These are phyloP conservation scores for Vombatus ursinus DNA, from an alignment of 2,113 vertebrate species.

Conservation along the genomic window DNA sequence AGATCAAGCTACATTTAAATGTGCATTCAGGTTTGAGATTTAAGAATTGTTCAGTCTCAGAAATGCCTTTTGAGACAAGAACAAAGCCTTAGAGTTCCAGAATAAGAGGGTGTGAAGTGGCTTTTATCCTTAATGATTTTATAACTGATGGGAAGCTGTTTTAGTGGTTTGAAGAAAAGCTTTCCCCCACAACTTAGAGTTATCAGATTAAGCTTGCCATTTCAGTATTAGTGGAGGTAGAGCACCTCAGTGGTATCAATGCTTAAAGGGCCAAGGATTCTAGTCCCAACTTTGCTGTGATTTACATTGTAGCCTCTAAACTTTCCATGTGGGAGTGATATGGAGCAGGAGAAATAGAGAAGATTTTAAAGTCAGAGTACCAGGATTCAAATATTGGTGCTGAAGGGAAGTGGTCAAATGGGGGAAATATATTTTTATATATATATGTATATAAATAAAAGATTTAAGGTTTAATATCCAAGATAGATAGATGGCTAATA, in stretches of 20 bases:
- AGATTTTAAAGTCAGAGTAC: background rate
- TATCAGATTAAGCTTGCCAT: background rate
- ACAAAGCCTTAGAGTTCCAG: background rate
- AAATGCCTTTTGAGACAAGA: background rate
- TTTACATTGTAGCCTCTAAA: background rate
- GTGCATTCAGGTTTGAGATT: background rate
- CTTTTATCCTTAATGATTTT: background rate
- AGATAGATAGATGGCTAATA: background rate
- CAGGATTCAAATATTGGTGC: background rate
- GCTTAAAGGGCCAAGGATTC: background rate
- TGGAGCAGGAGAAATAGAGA: background rate
- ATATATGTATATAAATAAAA: too few species aligned
- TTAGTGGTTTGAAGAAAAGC: slow-evolving; percentile 17
- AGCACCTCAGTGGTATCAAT: background rate
- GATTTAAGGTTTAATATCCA: background rate
- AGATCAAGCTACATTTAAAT: background rate
- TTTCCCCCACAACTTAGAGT: background rate
- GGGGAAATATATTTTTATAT: too few species aligned
- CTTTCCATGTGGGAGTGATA: background rate
- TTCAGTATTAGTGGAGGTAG: background rate
- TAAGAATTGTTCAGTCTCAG: background rate
- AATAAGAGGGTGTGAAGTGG: background rate
- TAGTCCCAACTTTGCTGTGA: background rate
- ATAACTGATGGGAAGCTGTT: background rate
- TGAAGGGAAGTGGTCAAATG: background rate